phyloP scores from a whole-genome alignment of 2,888 invertebrate species.

The Ectemnius cavifrons region DNA sequence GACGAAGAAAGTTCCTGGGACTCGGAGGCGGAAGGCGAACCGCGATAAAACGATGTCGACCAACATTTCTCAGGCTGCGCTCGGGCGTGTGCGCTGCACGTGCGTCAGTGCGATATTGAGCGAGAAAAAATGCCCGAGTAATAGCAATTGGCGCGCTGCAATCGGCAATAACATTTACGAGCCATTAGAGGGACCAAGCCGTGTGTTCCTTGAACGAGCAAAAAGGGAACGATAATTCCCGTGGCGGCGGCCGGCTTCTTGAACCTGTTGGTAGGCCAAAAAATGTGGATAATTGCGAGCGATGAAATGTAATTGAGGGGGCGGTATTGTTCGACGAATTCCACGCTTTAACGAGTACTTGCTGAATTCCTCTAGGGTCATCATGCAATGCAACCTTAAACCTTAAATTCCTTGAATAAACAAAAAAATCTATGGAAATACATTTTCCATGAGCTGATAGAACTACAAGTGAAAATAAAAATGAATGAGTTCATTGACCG shows the following conservation, averaged over 20 bases:
- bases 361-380: neutral
- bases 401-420: no score
- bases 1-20: no score
- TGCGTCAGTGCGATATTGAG: no score
- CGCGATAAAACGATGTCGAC: no score
- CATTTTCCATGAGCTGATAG: no score
- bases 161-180: conserved; percentile 1
- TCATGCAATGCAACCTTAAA: neutral
- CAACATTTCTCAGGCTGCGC: no score
- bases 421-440: no score
- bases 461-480: no score
- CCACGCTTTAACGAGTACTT: conserved; percentile 3
- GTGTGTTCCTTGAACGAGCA: neutral
- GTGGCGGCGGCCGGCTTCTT: neutral
- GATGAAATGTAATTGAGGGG: neutral
- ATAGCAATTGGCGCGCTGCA: neutral
- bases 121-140: no score
- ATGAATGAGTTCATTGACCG: no score
- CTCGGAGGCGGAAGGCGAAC: no score
- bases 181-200: neutral
- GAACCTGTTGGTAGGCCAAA: neutral
- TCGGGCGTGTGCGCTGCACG: no score
- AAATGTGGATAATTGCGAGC: neutral
- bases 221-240: neutral
- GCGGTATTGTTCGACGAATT: conserved; percentile 1